Evolutionary conservation across 2,888 invertebrate species (phyloP), one percentile per base, ranked within the genome.

Genomic region (Drosophila silvestris): DNA sequence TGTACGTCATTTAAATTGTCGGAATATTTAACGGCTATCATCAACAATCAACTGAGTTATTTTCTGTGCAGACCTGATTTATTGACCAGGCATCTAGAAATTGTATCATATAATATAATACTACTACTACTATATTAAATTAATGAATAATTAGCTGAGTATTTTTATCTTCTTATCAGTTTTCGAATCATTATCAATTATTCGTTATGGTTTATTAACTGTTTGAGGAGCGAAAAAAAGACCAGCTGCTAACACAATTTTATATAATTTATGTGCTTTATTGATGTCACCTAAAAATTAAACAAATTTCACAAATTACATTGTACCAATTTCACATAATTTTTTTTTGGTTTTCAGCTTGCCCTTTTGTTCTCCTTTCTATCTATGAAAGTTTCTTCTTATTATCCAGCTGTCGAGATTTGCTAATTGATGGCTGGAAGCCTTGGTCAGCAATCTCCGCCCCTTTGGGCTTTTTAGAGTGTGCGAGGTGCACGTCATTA

Each of bases 401-500:
- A 9, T 44, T 32, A 22, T 32, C 16, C 41, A 44, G 30, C 22
- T 58, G 39, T 22, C 10, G 16, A 22, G 12, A n/a, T n/a, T 57
- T 39, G 19, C 14, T 39, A 30, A 22, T 44, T 41, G 10, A 58
- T 44, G 3, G 30, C 10, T 39, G 41, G 41, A 30, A 58, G n/a
- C 30, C 41, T 3, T 44, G 50, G 5, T 57, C 30, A 59, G 35
- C 62, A 44, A 57, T 47, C 26, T 32, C 44, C 44, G 37, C 70
- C 60, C 47, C n/a, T 47, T 57, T 47, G 52, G 1, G 56, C 41
- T 41, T 44, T 32, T 7, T 30, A 65, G 47, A 9, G 26, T 32
- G 56, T 30, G 53, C 54, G 33, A 47, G 37, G 51, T 67, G 47
- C 22, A 69, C 41, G 30, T 70, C 61, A 71, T 80, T 74, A 71